Evolutionary conservation across 2,113 vertebrate genomes (phyloP).

Genomic region (Triplophysa tibetana): DNA sequence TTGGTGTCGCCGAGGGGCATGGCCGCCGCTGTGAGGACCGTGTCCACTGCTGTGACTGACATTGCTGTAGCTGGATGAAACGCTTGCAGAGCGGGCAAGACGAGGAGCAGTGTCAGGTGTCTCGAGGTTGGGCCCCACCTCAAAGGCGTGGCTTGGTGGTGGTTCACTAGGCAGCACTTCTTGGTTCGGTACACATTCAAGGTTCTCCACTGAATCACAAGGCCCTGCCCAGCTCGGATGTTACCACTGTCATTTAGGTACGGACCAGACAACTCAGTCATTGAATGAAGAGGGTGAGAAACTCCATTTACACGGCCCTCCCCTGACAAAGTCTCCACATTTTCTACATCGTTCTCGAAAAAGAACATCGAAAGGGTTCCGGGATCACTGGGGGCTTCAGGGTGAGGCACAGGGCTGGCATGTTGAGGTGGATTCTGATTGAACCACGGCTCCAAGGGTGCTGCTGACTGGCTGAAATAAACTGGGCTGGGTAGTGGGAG

Average conservation of each 20-base stretch:
- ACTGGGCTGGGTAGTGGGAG: constrained; percentile 71
- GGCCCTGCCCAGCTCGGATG: constrained; percentile 55
- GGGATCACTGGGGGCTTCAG: constrained; percentile 59
- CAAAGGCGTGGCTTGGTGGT: constrained; percentile 65
- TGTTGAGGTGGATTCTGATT: constrained; percentile 66
- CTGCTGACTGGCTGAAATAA: constrained; percentile 74
- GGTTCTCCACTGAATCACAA: constrained; percentile 87
- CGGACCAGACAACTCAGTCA: constrained; percentile 51
- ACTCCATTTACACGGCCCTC: constrained; percentile 71
- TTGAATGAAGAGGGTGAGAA: constrained; percentile 59
- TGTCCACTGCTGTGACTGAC: constrained; percentile 79
- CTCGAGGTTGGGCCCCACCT: constrained; percentile 83
- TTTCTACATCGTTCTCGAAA: constrained; percentile 91
- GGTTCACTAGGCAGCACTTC: constrained; percentile 87
- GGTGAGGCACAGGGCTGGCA: constrained; percentile 49
- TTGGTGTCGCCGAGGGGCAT: constrained; percentile 71
- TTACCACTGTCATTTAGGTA: constrained; percentile 59
- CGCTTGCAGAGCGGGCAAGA: constrained; percentile 80
- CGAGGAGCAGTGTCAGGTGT: constrained; percentile 75
- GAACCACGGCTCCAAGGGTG: constrained; percentile 68
- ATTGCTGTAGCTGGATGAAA: constrained; percentile 85
- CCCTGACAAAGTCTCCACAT: constrained; percentile 86
- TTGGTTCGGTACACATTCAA: constrained; percentile 89
- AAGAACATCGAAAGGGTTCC: constrained; percentile 88
- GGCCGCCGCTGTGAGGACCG: constrained; percentile 37